Conservation (phyloP, 2,888 invertebrate genomes). For the Busseola fusca region DNA sequence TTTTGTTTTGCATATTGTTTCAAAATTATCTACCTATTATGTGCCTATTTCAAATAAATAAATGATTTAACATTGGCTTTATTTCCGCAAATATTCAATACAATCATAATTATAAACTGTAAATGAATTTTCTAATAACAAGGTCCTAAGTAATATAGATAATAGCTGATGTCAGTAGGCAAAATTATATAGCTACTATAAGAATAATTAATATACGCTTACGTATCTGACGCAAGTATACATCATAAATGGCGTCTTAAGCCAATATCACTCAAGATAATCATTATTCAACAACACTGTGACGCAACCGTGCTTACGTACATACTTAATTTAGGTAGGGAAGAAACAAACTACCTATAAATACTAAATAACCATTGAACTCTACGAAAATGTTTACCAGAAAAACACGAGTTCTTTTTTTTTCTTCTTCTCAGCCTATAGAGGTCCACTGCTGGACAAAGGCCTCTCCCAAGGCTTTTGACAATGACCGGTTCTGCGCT, state of each 20-base stretch:
- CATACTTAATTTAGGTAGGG: not conserved
- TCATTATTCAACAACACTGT: slow-evolving; percentile 14
- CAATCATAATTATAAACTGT: not conserved
- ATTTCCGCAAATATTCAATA: not conserved
- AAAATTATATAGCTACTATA: slow-evolving; percentile 1
- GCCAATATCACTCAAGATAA: slow-evolving; percentile 32
- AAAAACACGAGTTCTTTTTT: too few species aligned
- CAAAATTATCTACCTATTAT: too few species aligned
- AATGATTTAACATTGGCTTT: too few species aligned
- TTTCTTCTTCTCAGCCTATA: too few species aligned
- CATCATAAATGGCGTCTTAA: slow-evolving; percentile 17
- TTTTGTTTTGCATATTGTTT: too few species aligned
- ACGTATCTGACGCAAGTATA: slow-evolving; percentile 12
- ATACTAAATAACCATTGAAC: too few species aligned
- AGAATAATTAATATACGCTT: slow-evolving; percentile 35
- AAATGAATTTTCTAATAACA: not conserved
- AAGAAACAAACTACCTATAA: not conserved
- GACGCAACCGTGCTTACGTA: slow-evolving; percentile 19
- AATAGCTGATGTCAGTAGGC: too few species aligned
- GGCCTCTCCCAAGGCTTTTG: too few species aligned
- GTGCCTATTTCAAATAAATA: too few species aligned
- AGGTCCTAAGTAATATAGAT: not conserved
- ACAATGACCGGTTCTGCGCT: too few species aligned
- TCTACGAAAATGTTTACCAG: too few species aligned
- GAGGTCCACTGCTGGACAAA: too few species aligned